Conservation (phyloP, 2,113 vertebrate genomes). For the Pionites leucogaster region DNA sequence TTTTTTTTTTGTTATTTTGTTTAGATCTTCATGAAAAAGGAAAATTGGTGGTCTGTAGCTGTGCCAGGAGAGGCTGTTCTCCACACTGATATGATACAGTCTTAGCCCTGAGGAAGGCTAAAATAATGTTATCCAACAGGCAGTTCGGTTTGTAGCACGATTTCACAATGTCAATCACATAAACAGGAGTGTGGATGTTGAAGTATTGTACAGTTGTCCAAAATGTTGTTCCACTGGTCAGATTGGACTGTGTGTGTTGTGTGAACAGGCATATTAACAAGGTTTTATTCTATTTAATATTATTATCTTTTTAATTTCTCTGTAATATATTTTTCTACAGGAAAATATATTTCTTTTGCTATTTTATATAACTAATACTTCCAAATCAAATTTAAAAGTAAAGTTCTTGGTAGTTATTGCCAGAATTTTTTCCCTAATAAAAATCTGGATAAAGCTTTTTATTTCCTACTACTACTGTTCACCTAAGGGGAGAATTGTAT, state of each 20-base stretch:
- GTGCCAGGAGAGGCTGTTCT: constrained; percentile 10
- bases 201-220: not conserved
- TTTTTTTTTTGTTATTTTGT: not conserved
- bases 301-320: constrained; percentile 8
- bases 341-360: not conserved
- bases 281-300: not conserved
- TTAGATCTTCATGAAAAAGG: not conserved
- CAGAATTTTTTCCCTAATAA: constrained; percentile 10
- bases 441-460: constrained; percentile 35
- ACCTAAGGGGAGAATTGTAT: constrained; percentile 29
- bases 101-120: constrained; percentile 5
- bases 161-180: not conserved
- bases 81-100: not conserved
- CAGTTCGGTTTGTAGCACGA: not conserved
- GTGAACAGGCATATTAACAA: not conserved
- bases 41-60: not conserved
- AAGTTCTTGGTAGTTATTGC: not conserved
- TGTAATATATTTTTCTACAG: not conserved
- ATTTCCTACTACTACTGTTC: constrained; percentile 39
- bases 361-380: constrained; percentile 7
- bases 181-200: not conserved
- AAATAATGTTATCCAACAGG: not conserved
- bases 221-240: not conserved
- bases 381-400: not conserved
- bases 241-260: not conserved